Evolutionary conservation across 2,888 invertebrate genomes (phyloP).

Genomic region (Xylota segnis): DNA sequence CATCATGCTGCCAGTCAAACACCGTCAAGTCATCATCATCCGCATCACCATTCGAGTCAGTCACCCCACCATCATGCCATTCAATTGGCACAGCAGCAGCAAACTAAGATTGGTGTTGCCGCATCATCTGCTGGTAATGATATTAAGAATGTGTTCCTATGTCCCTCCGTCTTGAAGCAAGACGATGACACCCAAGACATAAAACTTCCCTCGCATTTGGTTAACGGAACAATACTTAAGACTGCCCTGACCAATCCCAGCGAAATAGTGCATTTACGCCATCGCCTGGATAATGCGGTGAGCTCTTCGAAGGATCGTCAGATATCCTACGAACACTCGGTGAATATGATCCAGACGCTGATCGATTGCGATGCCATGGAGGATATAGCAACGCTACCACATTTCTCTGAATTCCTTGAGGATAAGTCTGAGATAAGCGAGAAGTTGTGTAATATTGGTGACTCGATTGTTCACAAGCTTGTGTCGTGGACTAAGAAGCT

Average conservation of each 20-base stretch:
- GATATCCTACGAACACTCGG: constrained; percentile 92
- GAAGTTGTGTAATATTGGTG: constrained; percentile 97
- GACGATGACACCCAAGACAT: constrained; percentile 77
- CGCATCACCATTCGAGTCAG: constrained; percentile 79
- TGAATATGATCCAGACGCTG: constrained; percentile 95
- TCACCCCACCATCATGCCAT: constrained; percentile 79
- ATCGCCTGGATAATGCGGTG: constrained; percentile 94
- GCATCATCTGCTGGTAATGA: constrained; percentile 64
- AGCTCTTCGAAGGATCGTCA: constrained; percentile 94
- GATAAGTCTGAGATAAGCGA: constrained; percentile 96
- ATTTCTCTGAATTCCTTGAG: constrained; percentile 95
- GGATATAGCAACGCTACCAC: constrained; percentile 96
- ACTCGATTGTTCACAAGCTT: constrained; percentile 98
- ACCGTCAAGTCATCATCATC: constrained; percentile 77
- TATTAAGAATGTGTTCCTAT: constrained; percentile 72
- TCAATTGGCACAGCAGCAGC: constrained; percentile 81
- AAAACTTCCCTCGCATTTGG: constrained; percentile 89
- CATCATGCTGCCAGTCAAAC: constrained; percentile 78
- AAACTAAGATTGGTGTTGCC: constrained; percentile 77
- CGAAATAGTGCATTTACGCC: constrained; percentile 95
- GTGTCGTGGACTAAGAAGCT: constrained; percentile 99
- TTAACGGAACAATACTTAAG: constrained; percentile 96
- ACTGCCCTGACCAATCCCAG: constrained; percentile 97
- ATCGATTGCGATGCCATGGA: constrained; percentile 99
- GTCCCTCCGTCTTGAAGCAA: constrained; percentile 65